These are phyloP conservation scores for Agrochola lychnidis DNA, from an alignment of 2,888 invertebrate genomes.

Conservation along the genomic window DNA sequence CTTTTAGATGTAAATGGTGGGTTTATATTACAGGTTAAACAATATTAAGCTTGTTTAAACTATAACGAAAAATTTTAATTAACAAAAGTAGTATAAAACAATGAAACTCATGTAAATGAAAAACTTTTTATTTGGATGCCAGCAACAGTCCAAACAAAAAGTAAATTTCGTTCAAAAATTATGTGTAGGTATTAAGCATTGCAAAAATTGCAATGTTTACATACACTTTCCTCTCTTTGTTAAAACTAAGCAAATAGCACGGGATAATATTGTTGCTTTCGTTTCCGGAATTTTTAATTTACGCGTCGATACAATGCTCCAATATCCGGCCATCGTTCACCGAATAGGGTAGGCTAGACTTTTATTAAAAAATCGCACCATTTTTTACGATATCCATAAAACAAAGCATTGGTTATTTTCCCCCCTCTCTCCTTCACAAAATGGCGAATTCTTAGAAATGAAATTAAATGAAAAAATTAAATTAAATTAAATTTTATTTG, in stretches of 20 bases:
- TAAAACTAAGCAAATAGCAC: constrained; percentile 69
- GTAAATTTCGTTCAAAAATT: constrained; percentile 11
- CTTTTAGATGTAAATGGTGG: constrained; percentile 24
- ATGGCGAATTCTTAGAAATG: constrained; percentile 3
- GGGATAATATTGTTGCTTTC: constrained; percentile 66
- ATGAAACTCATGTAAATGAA: background rate
- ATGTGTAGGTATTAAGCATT: constrained; percentile 9
- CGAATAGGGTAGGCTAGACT: constrained; percentile 57
- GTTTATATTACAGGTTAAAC: constrained; percentile 13
- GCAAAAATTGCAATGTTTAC: constrained; percentile 18
- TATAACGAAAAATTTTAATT: background rate
- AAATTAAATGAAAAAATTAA: too few species aligned
- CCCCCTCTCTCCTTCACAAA: constrained; percentile 30
- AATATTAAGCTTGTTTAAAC: constrained; percentile 1
- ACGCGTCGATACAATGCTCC: constrained; percentile 73
- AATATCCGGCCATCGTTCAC: constrained; percentile 77
- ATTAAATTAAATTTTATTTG: too few species aligned
- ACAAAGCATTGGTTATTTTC: constrained; percentile 59
- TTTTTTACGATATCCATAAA: constrained; percentile 64
- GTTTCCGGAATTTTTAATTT: constrained; percentile 80
- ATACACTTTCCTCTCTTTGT: constrained; percentile 40
- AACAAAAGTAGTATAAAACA: background rate
- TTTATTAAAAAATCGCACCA: constrained; percentile 52
- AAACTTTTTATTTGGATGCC: background rate
- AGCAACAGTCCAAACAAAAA: background rate